Conservation (phyloP, 1,140 invertebrate species). For the Physella acuta region DNA sequence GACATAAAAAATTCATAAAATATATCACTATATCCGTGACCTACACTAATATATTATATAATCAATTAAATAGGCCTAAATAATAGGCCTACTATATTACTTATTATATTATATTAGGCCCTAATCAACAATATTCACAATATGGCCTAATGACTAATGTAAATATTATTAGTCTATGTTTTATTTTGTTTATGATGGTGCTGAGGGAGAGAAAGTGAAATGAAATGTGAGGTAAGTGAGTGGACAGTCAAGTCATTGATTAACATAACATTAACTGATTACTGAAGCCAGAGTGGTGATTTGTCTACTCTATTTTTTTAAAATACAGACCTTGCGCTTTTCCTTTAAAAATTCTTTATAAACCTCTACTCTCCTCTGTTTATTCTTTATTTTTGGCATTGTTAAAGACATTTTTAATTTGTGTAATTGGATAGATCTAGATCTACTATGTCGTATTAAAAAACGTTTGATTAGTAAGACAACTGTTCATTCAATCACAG, state of each 20-base stretch:
- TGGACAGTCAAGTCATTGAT: not conserved
- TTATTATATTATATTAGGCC: too few relatives aligned
- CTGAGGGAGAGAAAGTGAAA: not conserved
- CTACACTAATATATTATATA: too few relatives aligned
- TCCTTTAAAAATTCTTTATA: constrained; percentile 15
- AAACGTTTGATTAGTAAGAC: too few relatives aligned
- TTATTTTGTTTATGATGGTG: not conserved
- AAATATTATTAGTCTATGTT: not conserved
- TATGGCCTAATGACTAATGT: not conserved
- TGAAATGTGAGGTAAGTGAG: not conserved
- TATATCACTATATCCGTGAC: too few relatives aligned
- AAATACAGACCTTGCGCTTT: constrained; percentile 6
- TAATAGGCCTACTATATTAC: too few relatives aligned
- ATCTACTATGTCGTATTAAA: too few relatives aligned
- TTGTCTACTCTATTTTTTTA: not conserved
- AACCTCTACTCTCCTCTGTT: constrained; percentile 13
- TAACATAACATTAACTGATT: not conserved
- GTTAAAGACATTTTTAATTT: not conserved
- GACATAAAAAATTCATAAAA: too few relatives aligned
- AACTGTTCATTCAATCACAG: too few relatives aligned
- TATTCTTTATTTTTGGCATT: constrained; percentile 19
- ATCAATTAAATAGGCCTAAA: too few relatives aligned
- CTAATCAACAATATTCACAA: too few relatives aligned
- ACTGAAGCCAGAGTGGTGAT: not conserved
- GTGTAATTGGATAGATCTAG: not conserved